Evolutionary conservation across 2,113 vertebrate species (phyloP), one percentile per base, ranked within the genome.

Genomic region (Catagonus wagneri): DNA sequence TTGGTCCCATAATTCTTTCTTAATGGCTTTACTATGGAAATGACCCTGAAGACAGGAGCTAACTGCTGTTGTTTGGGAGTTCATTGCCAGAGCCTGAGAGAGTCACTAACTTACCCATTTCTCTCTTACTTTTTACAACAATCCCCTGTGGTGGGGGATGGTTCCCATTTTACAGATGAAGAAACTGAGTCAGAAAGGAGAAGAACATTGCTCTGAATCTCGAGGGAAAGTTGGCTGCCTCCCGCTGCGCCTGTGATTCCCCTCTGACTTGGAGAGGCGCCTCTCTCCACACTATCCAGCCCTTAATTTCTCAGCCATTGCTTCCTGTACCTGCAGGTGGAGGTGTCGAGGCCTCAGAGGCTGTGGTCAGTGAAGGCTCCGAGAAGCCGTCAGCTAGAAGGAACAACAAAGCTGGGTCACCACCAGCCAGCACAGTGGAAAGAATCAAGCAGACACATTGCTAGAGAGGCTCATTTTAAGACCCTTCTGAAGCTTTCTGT

Each of bases 51-150:
- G 39, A 14, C 56, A 60, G 56, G 32, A 52, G 27, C 8, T 13
- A 50, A 25, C 29, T 52, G 12, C 17, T 36, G 23, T 20, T 44
- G 71, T 75, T 74, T 61, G 61, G 66, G n/a, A 56, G 58, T 90
- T 44, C 86, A 69, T 23, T 74, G 60, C 61, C 32, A 89, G 56
- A 54, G 25, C 13, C 29, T 12, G 13, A 1, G n/a, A 36, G 54
- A 74, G 12, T 39, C 44, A 65, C 12, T 14, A 25, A 68, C 22
- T 44, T 63, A 16, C 25, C 36, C 2, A 1, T 56, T 80, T 58
- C n/a, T 80, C 5, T 90, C 86, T 87, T 76, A 50, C n/a, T 39
- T 69, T 90, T 90, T 39, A 27, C 13, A 29, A 23, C 56, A 27
- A n/a, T 7, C 4, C 32, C 76, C 23, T 25, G 68, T 4, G 25